Base-by-base conservation (phyloP, 2,797 vertebrate species). In the Manis crassicaudata region DNA sequence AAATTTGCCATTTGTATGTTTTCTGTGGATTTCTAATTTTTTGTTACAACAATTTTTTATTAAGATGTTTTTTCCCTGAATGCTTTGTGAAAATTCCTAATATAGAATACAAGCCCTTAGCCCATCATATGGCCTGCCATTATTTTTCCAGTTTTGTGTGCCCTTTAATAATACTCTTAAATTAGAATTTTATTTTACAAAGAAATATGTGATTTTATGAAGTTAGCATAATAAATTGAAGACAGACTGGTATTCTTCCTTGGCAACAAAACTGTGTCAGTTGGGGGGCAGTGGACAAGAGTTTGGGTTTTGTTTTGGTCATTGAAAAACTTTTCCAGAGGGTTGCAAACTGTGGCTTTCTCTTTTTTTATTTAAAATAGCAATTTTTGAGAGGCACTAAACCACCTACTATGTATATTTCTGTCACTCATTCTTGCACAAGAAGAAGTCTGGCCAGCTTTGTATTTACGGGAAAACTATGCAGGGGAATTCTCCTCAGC, bases 111-210 rank as follows among this genome's bases (percentile, higher is more conserved):
- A 21, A 77, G 17, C 11, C 7, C n/a, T 72, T 40, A 21, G 2
- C 16, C 20, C 14, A 40, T 29, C 43, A 58, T 17, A 63, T 12
- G 35, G 6, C 9, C 67, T 93, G 5, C 40, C 37, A 68, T 43
- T 77, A 86, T 50, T 20, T 79, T 92, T 73, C 27, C 43, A 86
- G 16, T 73, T 92, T 65, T 92, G 3, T 43, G 10, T 43, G 23
- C 4, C n/a, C 82, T 87, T 85, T 50, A 81, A 72, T 65, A 73
- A 63, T 56, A 54, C 35, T 77, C 76, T 73, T 54, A 58, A 43
- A n/a, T 65, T 54, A 37, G 21, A 25, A 77, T 76, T 88, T 82
- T 77, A 52, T 83, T 84, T 94, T 95, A 83, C 14, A 35, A 86
- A 82, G 6, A 82, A 75, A 91, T 56, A 20, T 1, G 50, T 43